Evolutionary conservation across 2,888 invertebrate genomes (phyloP), one percentile per base, ranked within the genome.

Genomic region (Trichogramma evanescens): DNA sequence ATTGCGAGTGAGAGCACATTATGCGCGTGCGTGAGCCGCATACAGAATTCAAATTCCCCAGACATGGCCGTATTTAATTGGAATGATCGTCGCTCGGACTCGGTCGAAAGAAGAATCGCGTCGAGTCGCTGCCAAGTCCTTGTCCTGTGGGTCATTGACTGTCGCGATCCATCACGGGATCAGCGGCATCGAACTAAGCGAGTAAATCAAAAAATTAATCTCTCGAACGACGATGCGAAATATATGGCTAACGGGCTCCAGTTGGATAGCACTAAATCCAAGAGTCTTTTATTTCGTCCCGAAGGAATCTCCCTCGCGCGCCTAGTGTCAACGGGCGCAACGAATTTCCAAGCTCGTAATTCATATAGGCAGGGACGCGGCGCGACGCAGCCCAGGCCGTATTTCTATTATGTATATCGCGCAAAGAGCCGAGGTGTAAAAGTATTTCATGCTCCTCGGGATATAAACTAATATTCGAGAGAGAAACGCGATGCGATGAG

Each of bases 401-500:
- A 26, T 26, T 26, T 26, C 26, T 26, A 26, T 26, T 26, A 26
- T 26, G 26, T 26, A 26, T 26, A 26, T 26, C 26, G 26, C 26
- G 52, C 50, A 39, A 46, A 6, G 50, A 59, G 55, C 41, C 53
- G 67, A 66, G 66, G 66, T 67, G 69, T 71, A 71, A 75, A 74
- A 69, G 63, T 69, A 65, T 73, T 75, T 73, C 67, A 73, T 69
- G 66, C 63, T 62, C 64, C 66, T 68, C 66, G 63, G 65, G 67
- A 66, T 44, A 38, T 44, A 49, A 62, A 53, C 62, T 69, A 65
- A 70, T 69, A 70, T 68, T 66, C 66, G 61, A 57, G 56, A 41
- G 51, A 61, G 61, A 65, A 59, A 68, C 68, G 66, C 63, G 63
- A 64, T 59, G 63, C 66, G 66, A 64, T 64, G 59, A 62, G 61